Base-by-base conservation (phyloP, 2,113 vertebrate genomes). In the Hippocampus barbouri region DNA sequence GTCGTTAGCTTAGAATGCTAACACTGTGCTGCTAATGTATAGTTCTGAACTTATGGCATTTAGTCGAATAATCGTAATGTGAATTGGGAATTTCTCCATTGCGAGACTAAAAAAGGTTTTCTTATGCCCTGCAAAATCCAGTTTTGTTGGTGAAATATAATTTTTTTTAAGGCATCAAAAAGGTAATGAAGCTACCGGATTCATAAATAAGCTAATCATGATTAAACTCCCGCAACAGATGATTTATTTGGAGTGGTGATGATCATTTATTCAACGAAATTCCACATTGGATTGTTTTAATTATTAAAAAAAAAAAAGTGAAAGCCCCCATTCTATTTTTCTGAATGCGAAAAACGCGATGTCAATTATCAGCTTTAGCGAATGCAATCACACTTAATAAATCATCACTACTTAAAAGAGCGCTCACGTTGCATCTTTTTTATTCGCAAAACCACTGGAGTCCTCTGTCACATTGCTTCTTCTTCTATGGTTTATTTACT, bases 341-440 rank as follows among this genome's bases (percentile, higher is more conserved):
- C 59, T 20, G 27, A 7, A 60, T 16, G 14, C 7, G 2, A 60
- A 60, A 16, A 60, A 84, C 81, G 74, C 49, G 65, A 72, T 71
- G 71, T 83, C 68, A 80, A 70, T 84, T 82, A 73, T 56, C 69
- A 23, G 60, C 70, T 70, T 23, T 41, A 70, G 84, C 71, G 83
- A 71, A 83, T 81, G 80, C 84, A 66, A 76, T 64, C 73, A 79
- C 79, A 67, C 70, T 89, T 74, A 74, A 86, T 88, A 76, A 83
- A 83, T 88, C 78, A 79, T 75, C n/a, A 61, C 45, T 61, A 40
- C 66, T 61, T 69, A 61, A 79, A 80, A 66, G 73, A 73, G 59
- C 62, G 53, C 69, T 75, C 51, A 74, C 2, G 30, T 51, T 69
- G 43, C 71, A 57, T 66, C 38, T 77, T 87, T 80, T 81, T 83